These are phyloP conservation scores for Sycobia sp. DNA, from an alignment of 1,140 invertebrate species.

Conservation along the genomic window DNA sequence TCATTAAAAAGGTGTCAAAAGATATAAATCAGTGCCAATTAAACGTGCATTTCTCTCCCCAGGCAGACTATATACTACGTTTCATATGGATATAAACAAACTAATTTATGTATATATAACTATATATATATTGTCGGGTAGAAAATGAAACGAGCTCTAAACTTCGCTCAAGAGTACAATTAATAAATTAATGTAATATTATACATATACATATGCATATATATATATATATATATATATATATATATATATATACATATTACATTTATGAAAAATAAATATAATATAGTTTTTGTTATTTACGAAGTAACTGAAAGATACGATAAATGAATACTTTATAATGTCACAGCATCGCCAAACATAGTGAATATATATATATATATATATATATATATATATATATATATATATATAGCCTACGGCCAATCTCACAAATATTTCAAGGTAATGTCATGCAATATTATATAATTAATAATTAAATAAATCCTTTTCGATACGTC, in stretches of 20 bases:
- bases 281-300: constrained; percentile 32
- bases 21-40: background rate
- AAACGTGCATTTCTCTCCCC: constrained; percentile 18
- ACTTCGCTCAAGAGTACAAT: constrained; percentile 49
- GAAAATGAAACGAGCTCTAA: constrained; percentile 36
- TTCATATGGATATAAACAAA: constrained; percentile 32
- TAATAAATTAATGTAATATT: background rate
- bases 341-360: too few relatives aligned
- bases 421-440: too few relatives aligned
- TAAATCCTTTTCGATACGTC: too few relatives aligned
- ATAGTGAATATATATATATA: too few relatives aligned
- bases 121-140: constrained; percentile 34
- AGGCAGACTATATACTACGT: constrained; percentile 46
- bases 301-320: background rate
- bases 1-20: background rate
- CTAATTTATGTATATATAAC: constrained; percentile 8
- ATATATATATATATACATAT: constrained; percentile 25
- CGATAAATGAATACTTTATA: too few relatives aligned
- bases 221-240: constrained; percentile 21
- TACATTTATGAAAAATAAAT: constrained; percentile 36
- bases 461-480: too few relatives aligned
- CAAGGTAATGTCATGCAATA: too few relatives aligned
- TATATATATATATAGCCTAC: too few relatives aligned
- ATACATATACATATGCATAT: constrained; percentile 7
- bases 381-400: too few relatives aligned